Base-by-base conservation (phyloP, 1,140 invertebrate genomes). In the Drosophila pandora region DNA sequence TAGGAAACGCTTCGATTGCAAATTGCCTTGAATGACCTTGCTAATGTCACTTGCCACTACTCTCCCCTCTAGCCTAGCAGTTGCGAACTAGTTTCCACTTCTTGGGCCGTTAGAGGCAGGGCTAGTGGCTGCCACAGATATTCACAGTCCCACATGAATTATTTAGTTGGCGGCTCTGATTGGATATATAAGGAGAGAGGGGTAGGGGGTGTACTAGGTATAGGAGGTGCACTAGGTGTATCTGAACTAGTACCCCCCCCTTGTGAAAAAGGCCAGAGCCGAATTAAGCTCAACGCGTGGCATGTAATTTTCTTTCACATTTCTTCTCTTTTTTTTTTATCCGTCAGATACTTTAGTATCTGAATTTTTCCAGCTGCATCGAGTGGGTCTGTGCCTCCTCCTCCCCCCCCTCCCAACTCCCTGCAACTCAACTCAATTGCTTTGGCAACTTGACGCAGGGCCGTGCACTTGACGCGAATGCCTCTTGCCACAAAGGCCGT, bases 71-170 rank as follows among this genome's bases (percentile, higher is more conserved):
- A 17, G 17, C 17, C 17, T 17, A 17, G 17, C 17, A 17, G 17
- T 43, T 50, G 63, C 59, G 63, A 50, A 43, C 63, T 65, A 67
- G 63, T 67, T 67, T 67, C 53, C 58, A 47, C 50, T 43, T 30
- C 49, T 58, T 58, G 25, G 43, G 50, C 50, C 8, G 30, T 32
- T 32, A 22, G 30, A 30, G 61, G 53, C 34, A 12, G 34, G 9
- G 6, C 25, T 13, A 61, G 34, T 43, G 21, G 43, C 48, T 47
- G 43, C 63, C 69, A 57, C 67, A 69, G 67, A 70, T 69, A 70
- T 8, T 48, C 43, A 70, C 58, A 76, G 72, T 76, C 73, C 72
- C 73, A 76, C 73, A 76, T 76, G 73, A 76, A 76, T 76, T 76
- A 76, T 74, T 76, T 76, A 76, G 64, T 32, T 37, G 58, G 60